Evolutionary conservation across 1,140 invertebrate species (phyloP), one percentile per base, ranked within the genome.

Genomic region (Lethrus apterus): DNA sequence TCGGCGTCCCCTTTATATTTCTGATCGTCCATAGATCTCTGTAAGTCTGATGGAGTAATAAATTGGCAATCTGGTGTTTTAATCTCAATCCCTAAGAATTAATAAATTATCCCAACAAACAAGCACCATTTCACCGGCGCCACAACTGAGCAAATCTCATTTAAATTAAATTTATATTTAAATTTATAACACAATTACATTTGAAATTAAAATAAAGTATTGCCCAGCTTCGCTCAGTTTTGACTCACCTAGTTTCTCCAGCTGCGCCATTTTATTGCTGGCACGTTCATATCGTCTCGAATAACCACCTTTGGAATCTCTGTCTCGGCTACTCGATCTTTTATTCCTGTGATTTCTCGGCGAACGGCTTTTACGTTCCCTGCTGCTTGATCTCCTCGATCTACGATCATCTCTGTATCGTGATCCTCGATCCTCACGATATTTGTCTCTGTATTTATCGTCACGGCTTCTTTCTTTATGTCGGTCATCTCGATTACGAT

Each of bases 251-350:
- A 72, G 52, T 55, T 72, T 73, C 46, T 72, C 70, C 36, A 72
- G 52, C 51, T 71, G 70, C 10, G 69, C 70, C 11, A 72, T 35
- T 52, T 72, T 73, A 26, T 59, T 71, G 40, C 66, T 62, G 23
- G 64, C 58, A 17, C 70, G 69, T 55, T 65, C 13, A 51, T 50
- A 30, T 59, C 46, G 15, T 58, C 48, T 19, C 57, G 51, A 34
- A 61, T 58, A 40, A 56, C 48, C 33, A 2, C 32, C 4, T 15
- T 33, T 13, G 62, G 61, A 14, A 49, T 51, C 54, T 32, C 60
- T 52, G 30, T 60, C 59, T 36, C 66, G 63, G 9, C 63, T 62
- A 36, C 63, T 63, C 4, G 51, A 49, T 9, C 51, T 20, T 18
- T 40, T 52, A 17, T 23, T 48, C 2, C 31, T 40, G 1, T 9